These are phyloP conservation scores for Rhodeus uyekii DNA, from an alignment of 2,797 vertebrate genomes.

Conservation along the genomic window DNA sequence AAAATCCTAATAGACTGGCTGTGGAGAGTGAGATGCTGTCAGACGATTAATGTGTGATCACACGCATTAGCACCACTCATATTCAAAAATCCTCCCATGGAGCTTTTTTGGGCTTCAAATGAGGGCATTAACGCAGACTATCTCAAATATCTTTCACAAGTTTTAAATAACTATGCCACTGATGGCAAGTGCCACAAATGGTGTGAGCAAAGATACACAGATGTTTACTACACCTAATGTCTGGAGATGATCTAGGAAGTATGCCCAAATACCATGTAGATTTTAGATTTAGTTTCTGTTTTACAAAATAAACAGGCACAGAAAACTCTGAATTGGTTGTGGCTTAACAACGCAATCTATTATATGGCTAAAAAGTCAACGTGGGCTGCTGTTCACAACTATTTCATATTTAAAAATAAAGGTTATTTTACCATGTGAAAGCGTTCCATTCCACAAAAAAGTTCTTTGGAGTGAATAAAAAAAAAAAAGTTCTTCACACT, in stretches of 20 bases:
- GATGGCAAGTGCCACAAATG: constrained; percentile 27
- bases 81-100: constrained; percentile 66
- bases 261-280: background rate
- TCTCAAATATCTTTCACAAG: constrained; percentile 58
- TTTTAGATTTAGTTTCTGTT: background rate
- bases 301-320: background rate
- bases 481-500: background rate
- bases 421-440: background rate
- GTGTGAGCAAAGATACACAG: constrained; percentile 28
- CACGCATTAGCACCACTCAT: constrained; percentile 75
- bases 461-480: background rate
- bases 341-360: background rate
- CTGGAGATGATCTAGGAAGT: constrained; percentile 33
- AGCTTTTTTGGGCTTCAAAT: constrained; percentile 54
- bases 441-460: background rate
- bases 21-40: constrained; percentile 77
- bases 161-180: constrained; percentile 50
- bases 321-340: background rate
- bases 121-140: constrained; percentile 58
- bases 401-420: too few species aligned
- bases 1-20: constrained; percentile 81
- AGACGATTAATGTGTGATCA: constrained; percentile 78
- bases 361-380: background rate
- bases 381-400: background rate
- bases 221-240: constrained; percentile 46